These are phyloP conservation scores for Orthonevra nobilis DNA, from an alignment of 2,888 invertebrate genomes.

Conservation along the genomic window DNA sequence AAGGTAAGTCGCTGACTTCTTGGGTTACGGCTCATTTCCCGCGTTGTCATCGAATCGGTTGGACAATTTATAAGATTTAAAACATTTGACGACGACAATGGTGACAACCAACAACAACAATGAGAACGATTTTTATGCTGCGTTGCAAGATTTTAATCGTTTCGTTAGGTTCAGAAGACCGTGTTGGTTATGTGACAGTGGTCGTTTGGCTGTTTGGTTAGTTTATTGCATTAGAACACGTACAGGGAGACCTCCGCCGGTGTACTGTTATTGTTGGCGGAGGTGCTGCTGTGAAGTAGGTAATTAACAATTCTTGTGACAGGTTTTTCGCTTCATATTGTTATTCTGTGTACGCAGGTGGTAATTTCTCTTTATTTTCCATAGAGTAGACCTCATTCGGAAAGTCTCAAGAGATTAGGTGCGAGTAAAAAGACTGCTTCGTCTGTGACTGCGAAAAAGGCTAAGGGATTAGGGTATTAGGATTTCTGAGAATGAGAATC, in stretches of 20 bases:
- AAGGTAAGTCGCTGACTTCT: slow-evolving; percentile 76
- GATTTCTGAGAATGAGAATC: too few relatives aligned
- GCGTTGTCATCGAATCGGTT: too few relatives aligned
- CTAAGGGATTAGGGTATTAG: slow-evolving; percentile 20
- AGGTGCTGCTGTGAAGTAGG: slow-evolving; percentile 29
- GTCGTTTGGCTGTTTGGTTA: neutral
- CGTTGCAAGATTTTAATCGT: slow-evolving; percentile 22
- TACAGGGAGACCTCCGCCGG: neutral
- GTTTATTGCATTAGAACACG: slow-evolving; percentile 44
- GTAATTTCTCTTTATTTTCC: slow-evolving; percentile 20
- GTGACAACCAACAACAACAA: neutral
- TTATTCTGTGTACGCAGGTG: slow-evolving; percentile 12
- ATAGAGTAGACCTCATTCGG: neutral
- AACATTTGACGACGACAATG: neutral
- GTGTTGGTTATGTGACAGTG: slow-evolving; percentile 23
- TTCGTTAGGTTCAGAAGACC: neutral
- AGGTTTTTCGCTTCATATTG: slow-evolving; percentile 38
- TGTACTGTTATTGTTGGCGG: slow-evolving; percentile 53
- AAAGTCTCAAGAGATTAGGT: neutral
- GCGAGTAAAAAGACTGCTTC: neutral
- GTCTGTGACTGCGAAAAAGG: neutral
- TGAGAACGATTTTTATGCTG: slow-evolving; percentile 7
- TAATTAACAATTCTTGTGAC: slow-evolving; percentile 59
- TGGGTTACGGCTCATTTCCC: slow-evolving; percentile 7
- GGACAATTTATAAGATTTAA: too few relatives aligned